These are phyloP conservation scores for Argynnis bischoffii DNA, from an alignment of 2,888 invertebrate species.

Conservation along the genomic window DNA sequence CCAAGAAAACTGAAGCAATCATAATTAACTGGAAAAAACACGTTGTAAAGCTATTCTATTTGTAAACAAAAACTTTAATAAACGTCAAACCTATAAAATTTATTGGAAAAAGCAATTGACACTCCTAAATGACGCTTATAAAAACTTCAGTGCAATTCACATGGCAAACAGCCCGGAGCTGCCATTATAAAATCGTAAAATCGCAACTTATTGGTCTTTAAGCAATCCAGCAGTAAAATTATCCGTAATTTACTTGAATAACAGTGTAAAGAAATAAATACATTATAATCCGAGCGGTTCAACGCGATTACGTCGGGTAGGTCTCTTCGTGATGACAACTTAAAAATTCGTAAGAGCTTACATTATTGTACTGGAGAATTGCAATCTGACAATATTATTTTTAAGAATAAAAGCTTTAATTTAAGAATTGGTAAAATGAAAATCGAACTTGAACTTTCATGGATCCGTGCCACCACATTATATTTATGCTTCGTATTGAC, in stretches of 20 bases:
- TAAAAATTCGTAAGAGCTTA: slow-evolving; percentile 10
- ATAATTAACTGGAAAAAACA: slow-evolving; percentile 5
- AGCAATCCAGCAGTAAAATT: slow-evolving; percentile 50
- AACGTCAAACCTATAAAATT: slow-evolving; percentile 31
- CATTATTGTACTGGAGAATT: neutral
- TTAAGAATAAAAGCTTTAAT: neutral
- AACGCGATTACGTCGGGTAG: slow-evolving; percentile 27
- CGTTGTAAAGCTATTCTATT: slow-evolving; percentile 21
- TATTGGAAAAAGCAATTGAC: slow-evolving; percentile 35
- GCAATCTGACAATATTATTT: neutral
- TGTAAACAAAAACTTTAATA: slow-evolving; percentile 31
- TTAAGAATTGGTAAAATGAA: too few species aligned
- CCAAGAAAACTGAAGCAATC: slow-evolving; percentile 8
- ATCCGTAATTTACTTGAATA: slow-evolving; percentile 56
- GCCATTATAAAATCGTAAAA: slow-evolving; percentile 46
- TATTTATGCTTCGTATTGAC: too few species aligned
- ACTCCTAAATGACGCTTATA: slow-evolving; percentile 38
- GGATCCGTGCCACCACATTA: too few species aligned
- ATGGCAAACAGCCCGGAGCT: slow-evolving; percentile 41
- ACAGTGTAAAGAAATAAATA: slow-evolving; percentile 56
- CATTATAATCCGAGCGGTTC: slow-evolving; percentile 49
- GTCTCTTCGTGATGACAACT: slow-evolving; percentile 22
- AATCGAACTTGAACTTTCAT: too few species aligned
- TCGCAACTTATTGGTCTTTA: slow-evolving; percentile 43
- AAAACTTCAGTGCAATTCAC: slow-evolving; percentile 38